Percentiles rank a stretch among this genome's conserved stretches.
Evolutionary conservation across 2,888 invertebrate species (phyloP).

Genomic region (Cantharis lateralis): DNA sequence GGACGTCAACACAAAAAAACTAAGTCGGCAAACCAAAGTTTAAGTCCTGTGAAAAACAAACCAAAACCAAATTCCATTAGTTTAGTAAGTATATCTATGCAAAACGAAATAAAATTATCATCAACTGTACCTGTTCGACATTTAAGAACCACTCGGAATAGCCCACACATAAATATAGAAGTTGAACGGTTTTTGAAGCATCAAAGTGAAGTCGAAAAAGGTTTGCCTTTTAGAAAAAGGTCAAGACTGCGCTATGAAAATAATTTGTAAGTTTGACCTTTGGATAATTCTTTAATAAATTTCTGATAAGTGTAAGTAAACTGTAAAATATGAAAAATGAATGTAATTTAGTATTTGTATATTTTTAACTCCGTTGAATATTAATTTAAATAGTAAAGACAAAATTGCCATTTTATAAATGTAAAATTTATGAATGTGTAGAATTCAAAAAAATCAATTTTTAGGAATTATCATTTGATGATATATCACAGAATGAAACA

Average conservation of each 20-base stretch:
- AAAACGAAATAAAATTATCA: conserved; percentile 35
- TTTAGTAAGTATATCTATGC: conserved; percentile 12
- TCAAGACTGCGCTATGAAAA: conserved; percentile 34
- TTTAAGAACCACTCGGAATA: conserved; percentile 32
- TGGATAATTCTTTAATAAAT: neutral
- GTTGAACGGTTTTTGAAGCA: conserved; percentile 30
- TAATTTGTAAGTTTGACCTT: conserved; percentile 9
- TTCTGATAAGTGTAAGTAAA: neutral
- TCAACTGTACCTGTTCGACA: conserved; percentile 33
- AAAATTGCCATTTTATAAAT: neutral
- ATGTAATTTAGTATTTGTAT: neutral
- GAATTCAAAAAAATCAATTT: neutral
- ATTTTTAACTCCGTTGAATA: neutral
- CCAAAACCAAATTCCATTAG: conserved; percentile 10
- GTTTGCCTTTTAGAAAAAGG: conserved; percentile 38
- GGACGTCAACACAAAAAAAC: conserved; percentile 14
- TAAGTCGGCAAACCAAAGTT: conserved; percentile 6
- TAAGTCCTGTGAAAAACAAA: conserved; percentile 7
- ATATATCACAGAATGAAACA: neutral
- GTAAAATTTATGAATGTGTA: neutral
- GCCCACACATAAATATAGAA: conserved; percentile 20
- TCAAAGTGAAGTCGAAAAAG: conserved; percentile 35
- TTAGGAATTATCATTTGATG: neutral
- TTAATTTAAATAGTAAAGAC: neutral
- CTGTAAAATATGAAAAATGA: neutral